Evolutionary conservation across 1,140 invertebrate genomes (phyloP).

Genomic region (Eumeta japonica): DNA sequence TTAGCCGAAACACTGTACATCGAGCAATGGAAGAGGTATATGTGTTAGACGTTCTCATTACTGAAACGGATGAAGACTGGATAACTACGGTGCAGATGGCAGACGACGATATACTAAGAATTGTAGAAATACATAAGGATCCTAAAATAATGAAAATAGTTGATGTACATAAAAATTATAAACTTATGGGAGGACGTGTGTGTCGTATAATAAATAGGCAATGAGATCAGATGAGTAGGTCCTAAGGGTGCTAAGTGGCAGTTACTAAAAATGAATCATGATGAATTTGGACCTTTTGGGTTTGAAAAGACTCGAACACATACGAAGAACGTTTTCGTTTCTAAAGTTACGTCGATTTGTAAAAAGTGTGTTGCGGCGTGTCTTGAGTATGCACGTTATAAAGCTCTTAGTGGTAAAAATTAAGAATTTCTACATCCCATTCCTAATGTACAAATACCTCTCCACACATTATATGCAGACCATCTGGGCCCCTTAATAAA

Average conservation of each 20-base stretch:
- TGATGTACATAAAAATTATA: background rate
- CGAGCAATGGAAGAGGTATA: no score
- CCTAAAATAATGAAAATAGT: conserved; percentile 2
- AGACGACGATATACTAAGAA: no score
- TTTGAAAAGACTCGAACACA: conserved; percentile 14
- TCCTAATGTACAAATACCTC: conserved; percentile 12
- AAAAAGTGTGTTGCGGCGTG: conserved; percentile 19
- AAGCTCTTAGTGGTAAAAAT: no score
- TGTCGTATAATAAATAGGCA: conserved; percentile 1
- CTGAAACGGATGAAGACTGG: no score
- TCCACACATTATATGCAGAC: conserved; percentile 18
- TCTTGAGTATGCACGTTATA: conserved; percentile 18
- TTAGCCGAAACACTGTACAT: conserved; percentile 22
- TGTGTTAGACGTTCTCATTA: no score
- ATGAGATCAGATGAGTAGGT: conserved; percentile 12
- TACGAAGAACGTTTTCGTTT: conserved; percentile 19
- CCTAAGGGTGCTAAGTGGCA: conserved; percentile 15
- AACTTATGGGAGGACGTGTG: background rate
- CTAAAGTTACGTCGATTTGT: conserved; percentile 16
- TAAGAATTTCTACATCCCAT: conserved; percentile 17
- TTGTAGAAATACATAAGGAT: no score
- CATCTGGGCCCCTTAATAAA: conserved; percentile 20
- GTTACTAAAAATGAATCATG: conserved; percentile 12
- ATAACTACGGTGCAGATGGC: no score
- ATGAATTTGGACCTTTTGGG: conserved; percentile 17